Evolutionary conservation across 2,888 invertebrate genomes (phyloP), one percentile per base, ranked within the genome.

Genomic region (Acanthoscelides obtectus): DNA sequence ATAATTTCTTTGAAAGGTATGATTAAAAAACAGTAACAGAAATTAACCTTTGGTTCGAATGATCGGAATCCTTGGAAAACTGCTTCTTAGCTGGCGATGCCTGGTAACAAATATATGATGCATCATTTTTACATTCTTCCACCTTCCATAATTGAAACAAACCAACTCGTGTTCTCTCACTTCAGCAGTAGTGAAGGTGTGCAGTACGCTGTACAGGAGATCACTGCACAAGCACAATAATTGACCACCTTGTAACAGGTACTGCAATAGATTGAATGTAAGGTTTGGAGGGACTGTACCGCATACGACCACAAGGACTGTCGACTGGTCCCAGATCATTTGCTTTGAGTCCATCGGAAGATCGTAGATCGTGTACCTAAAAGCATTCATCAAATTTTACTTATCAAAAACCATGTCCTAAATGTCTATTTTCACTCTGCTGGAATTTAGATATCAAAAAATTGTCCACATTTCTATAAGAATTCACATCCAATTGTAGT

Each of bases 61-160:
- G 80, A 74, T 83, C 93, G 71, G 90, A 91, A 80, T 93, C 93
- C 70, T 92, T 92, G 0, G 93, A 93, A 80, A 94, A 94, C 81
- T 93, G 92, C 78, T 94, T 92, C 83, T 92, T 92, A 0, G 93
- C 91, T 0, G 95, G 94, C 0, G 94, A 94, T 0, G 94, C 94
- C 84, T 95, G 94, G 82, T 95, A 95, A 81, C 95, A 95, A 95
- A 94, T 75, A 95, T 93, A 80, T 95, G 94, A 84, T 95, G 95
- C 88, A 95, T 93, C 92, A 95, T 92, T 82, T 91, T 91, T 0
- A 94, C 93, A 4, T 92, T 90, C 81, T 92, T 91, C 94, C 95
- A 95, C 83, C 92, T 91, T 75, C 92, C 93, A 79, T 94, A 95
- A 1, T 93, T 92, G 82, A 95, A 95, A 77, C 93, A 91, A 0